phyloP scores from a whole-genome alignment of 1,140 invertebrate species.

The Atta texana region DNA sequence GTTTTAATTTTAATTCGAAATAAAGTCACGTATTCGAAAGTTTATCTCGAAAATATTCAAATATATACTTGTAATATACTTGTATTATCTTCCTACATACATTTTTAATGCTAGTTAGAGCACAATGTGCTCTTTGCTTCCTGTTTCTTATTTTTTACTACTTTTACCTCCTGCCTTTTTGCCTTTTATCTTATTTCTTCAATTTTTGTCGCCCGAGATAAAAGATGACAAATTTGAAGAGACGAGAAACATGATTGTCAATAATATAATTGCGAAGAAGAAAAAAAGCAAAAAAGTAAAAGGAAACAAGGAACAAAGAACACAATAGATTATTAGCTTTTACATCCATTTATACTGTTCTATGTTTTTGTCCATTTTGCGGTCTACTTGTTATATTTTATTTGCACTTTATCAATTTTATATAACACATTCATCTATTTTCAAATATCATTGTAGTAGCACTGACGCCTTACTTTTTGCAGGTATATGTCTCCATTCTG shows the following conservation, averaged over 20 bases:
- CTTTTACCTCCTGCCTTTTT: neutral
- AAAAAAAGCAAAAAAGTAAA: too few relatives aligned
- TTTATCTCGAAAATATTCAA: too few relatives aligned
- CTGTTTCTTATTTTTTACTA: neutral
- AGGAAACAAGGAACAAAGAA: too few relatives aligned
- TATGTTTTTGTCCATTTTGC: neutral
- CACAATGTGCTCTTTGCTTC: neutral
- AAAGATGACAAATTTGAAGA: too few relatives aligned
- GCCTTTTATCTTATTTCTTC: neutral
- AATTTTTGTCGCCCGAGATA: too few relatives aligned
- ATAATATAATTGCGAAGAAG: too few relatives aligned
- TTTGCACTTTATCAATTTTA: neutral
- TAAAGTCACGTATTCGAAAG: too few relatives aligned
- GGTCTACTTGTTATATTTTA: neutral
- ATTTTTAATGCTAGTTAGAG: neutral
- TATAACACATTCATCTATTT: neutral
- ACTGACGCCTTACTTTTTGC: neutral
- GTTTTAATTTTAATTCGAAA: neutral
- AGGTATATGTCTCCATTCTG: neutral
- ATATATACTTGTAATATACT: too few relatives aligned
- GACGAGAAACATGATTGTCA: too few relatives aligned
- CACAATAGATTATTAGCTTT: too few relatives aligned
- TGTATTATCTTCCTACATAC: too few relatives aligned
- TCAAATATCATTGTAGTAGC: neutral
- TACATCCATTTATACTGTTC: neutral